Percentiles rank a stretch among this genome's conserved stretches.
Evolutionary conservation across 2,113 vertebrate species (phyloP).

Genomic region (Psittacara wagleri): DNA sequence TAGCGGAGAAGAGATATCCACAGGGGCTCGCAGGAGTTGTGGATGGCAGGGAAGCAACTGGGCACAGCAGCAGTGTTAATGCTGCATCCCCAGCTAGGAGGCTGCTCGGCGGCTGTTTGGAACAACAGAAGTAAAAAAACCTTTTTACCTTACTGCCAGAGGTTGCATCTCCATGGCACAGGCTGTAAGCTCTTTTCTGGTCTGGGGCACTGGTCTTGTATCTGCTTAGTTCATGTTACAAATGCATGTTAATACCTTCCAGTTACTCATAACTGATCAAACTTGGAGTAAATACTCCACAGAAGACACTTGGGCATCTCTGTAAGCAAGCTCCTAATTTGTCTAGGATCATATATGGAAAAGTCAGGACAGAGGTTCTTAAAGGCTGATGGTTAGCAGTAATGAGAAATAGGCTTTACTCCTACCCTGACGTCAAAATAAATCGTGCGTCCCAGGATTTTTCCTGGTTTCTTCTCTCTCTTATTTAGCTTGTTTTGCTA

Average conservation of each 20-base stretch:
- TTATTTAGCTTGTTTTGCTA: not conserved
- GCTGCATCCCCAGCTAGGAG: not conserved
- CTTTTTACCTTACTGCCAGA: not conserved
- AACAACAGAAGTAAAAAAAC: not conserved
- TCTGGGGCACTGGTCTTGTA: not conserved
- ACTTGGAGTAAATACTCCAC: not conserved
- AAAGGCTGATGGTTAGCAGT: not conserved
- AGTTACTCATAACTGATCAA: fast-evolving
- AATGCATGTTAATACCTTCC: not conserved
- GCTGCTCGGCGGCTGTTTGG: not conserved
- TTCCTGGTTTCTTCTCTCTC: not conserved
- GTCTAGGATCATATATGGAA: not conserved
- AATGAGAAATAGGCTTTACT: not conserved
- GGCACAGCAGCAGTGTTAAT: not conserved
- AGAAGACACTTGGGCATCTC: not conserved
- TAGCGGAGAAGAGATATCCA: not conserved
- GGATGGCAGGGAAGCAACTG: not conserved
- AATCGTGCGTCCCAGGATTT: not conserved
- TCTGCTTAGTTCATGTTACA: not conserved
- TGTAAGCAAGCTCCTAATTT: not conserved
- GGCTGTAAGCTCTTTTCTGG: not conserved
- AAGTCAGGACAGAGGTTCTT: not conserved
- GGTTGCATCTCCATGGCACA: fast-evolving
- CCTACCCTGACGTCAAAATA: not conserved
- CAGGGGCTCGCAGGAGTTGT: fast-evolving